These are phyloP conservation scores for Cheilosia vernalis DNA, from an alignment of 2,888 invertebrate species.

Conservation along the genomic window DNA sequence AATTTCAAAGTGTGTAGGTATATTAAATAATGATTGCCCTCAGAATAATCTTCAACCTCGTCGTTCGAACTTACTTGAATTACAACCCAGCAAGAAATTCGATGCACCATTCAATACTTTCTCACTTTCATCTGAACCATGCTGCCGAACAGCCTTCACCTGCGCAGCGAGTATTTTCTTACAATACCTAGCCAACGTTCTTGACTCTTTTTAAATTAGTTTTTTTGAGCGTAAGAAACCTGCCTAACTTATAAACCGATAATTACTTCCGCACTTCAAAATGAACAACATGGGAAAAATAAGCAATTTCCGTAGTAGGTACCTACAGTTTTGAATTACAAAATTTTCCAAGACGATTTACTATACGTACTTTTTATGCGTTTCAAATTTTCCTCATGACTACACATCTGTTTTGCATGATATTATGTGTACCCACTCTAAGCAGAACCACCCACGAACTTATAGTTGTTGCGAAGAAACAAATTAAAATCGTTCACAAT, in stretches of 20 bases:
- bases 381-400: neutral
- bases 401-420: neutral
- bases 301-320: neutral
- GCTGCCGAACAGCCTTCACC: neutral
- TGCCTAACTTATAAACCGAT: neutral
- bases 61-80: no score
- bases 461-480: neutral
- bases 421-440: neutral
- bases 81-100: no score
- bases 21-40: no score
- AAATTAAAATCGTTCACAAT: slow-evolving; percentile 1
- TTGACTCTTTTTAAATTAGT: slow-evolving; percentile 10
- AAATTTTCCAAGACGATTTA: neutral
- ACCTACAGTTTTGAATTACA: slow-evolving; percentile 44
- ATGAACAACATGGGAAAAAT: neutral
- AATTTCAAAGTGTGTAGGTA: no score
- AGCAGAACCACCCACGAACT: neutral
- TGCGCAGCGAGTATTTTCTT: neutral
- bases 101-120: no score
- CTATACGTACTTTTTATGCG: neutral
- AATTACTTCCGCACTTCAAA: slow-evolving; percentile 13
- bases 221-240: neutral
- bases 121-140: no score
- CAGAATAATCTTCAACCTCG: no score
- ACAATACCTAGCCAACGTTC: neutral